Percentiles rank a stretch among this genome's conserved stretches.
Conservation (phyloP, 2,888 invertebrate genomes). For the Neoascia interrupta region DNA sequence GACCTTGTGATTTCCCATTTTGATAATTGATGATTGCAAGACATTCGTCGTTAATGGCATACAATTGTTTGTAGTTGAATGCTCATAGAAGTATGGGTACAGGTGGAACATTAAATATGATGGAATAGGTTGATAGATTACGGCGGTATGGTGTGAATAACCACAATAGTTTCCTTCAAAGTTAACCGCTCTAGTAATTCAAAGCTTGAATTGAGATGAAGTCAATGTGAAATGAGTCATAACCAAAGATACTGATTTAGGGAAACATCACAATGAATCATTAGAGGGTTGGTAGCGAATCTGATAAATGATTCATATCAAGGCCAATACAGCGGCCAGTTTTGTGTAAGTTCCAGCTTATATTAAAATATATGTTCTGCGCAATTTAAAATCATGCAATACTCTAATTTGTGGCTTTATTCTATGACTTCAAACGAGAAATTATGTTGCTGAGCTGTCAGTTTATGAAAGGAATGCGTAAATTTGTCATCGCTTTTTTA, state of each 20-base stretch:
- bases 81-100: slow-evolving; percentile 12
- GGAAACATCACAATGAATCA: slow-evolving; percentile 28
- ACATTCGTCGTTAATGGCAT: slow-evolving; percentile 34
- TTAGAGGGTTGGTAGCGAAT: slow-evolving; percentile 1
- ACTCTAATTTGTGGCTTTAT: too few species aligned
- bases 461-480: too few species aligned
- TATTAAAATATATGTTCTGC: too few species aligned
- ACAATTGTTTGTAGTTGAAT: slow-evolving; percentile 43
- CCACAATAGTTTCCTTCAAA: too few species aligned
- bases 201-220: neutral
- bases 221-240: slow-evolving; percentile 28
- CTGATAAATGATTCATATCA: slow-evolving; percentile 28
- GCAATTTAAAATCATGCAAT: too few species aligned
- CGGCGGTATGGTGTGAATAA: too few species aligned
- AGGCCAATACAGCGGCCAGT: too few species aligned
- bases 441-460: too few species aligned
- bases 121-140: neutral
- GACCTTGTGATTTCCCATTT: slow-evolving; percentile 62
- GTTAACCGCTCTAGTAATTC: too few species aligned
- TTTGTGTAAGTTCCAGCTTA: too few species aligned
- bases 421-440: too few species aligned
- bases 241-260: slow-evolving; percentile 2
- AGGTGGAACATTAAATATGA: slow-evolving; percentile 42
- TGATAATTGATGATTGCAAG: slow-evolving; percentile 61
- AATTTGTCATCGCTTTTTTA: too few species aligned